Conservation (phyloP, 2,888 invertebrate species). For the Andricus quercusramuli region DNA sequence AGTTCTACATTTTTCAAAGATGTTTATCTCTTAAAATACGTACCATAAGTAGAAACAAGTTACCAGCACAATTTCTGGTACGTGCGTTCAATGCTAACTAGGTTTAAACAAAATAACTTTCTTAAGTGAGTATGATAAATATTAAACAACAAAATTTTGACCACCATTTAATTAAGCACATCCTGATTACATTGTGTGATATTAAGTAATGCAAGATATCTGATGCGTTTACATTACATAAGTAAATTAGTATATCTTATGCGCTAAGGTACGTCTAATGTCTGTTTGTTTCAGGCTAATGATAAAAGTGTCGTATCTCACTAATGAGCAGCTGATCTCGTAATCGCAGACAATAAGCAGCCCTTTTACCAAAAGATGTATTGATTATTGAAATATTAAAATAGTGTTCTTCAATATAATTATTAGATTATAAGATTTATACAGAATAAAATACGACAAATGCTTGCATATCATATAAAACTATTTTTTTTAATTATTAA, state of each 20-base stretch:
- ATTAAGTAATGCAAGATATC: not conserved
- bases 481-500: not conserved
- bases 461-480: not conserved
- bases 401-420: not conserved
- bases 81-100: too few relatives aligned
- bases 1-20: not conserved
- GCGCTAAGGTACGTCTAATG: not conserved
- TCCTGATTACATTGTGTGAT: not conserved
- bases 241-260: not conserved
- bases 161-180: not conserved
- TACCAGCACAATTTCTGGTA: too few relatives aligned
- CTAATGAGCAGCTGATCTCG: not conserved
- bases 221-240: not conserved
- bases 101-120: not conserved
- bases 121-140: not conserved
- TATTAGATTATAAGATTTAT: not conserved
- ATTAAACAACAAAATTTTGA: not conserved
- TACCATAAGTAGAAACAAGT: too few relatives aligned
- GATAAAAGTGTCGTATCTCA: not conserved
- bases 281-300: constrained; percentile 2
- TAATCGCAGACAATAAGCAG: constrained; percentile 1
- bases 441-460: not conserved
- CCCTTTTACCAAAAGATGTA: not conserved
- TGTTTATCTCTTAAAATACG: not conserved
- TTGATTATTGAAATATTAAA: not conserved